phyloP scores from a whole-genome alignment of 2,888 invertebrate genomes.

The Harmothoe impar region DNA sequence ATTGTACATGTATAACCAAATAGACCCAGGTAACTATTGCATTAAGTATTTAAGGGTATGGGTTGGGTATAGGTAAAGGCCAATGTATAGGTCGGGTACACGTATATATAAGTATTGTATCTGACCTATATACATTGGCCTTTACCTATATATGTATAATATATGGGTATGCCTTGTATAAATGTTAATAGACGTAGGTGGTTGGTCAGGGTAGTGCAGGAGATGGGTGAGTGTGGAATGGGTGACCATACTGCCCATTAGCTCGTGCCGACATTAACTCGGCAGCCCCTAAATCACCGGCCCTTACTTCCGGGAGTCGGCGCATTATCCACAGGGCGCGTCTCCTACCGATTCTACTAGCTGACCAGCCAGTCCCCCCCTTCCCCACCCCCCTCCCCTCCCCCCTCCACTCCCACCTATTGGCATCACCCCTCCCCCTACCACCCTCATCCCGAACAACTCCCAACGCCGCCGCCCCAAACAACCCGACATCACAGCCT shows the following conservation, averaged over 20 bases:
- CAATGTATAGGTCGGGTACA: too few species aligned
- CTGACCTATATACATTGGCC: too few species aligned
- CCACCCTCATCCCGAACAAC: not conserved
- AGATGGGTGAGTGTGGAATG: not conserved
- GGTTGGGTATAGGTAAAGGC: too few species aligned
- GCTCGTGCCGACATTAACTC: slow-evolving; percentile 39
- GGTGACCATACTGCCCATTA: not conserved
- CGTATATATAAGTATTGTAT: too few species aligned
- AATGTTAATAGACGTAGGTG: not conserved
- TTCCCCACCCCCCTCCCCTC: not conserved
- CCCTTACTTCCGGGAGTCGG: slow-evolving; percentile 30
- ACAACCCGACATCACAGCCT: slow-evolving; percentile 15
- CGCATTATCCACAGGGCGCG: slow-evolving; percentile 4
- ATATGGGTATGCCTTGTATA: not conserved
- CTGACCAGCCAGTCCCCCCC: not conserved
- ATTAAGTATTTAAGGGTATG: too few species aligned
- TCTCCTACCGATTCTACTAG: not conserved
- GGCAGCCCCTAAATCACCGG: slow-evolving; percentile 18
- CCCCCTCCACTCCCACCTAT: not conserved
- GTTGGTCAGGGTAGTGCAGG: not conserved
- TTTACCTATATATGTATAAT: too few species aligned
- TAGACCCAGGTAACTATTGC: too few species aligned
- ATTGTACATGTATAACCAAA: too few species aligned
- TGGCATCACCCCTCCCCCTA: not conserved
- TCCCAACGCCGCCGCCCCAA: not conserved